These are phyloP conservation scores for Griposia aprilina DNA, from an alignment of 2,888 invertebrate species.

Conservation along the genomic window DNA sequence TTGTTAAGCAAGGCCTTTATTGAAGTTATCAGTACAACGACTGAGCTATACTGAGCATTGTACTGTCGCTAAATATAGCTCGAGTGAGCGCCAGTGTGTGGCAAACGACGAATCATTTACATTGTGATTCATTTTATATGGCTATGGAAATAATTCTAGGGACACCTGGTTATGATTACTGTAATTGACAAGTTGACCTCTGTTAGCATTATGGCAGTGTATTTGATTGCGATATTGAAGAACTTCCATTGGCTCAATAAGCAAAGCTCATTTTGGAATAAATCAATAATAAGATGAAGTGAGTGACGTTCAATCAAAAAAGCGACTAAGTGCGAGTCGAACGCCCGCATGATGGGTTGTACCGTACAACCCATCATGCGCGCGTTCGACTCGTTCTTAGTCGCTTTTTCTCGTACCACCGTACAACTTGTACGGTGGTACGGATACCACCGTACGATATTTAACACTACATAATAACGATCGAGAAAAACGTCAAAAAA, in stretches of 20 bases:
- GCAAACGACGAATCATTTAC: constrained; percentile 47
- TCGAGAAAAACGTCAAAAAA: too few relatives aligned
- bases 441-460: too few relatives aligned
- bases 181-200: constrained; percentile 34
- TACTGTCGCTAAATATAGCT: constrained; percentile 58
- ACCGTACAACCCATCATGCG: too few relatives aligned
- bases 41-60: constrained; percentile 49
- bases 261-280: neutral
- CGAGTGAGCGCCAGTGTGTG: constrained; percentile 35
- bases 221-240: constrained; percentile 10
- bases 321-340: too few relatives aligned
- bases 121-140: constrained; percentile 52
- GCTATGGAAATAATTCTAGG: constrained; percentile 34
- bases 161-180: neutral
- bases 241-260: neutral
- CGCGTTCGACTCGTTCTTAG: too few relatives aligned
- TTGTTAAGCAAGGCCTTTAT: constrained; percentile 57
- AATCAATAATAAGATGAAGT: too few relatives aligned
- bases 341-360: too few relatives aligned
- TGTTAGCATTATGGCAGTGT: neutral
- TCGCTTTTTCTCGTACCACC: too few relatives aligned
- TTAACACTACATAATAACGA: too few relatives aligned
- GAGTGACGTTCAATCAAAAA: too few relatives aligned
- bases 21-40: constrained; percentile 53
- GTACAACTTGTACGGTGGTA: too few relatives aligned